phyloP scores from a whole-genome alignment of 2,113 vertebrate genomes.

The Solea solea region DNA sequence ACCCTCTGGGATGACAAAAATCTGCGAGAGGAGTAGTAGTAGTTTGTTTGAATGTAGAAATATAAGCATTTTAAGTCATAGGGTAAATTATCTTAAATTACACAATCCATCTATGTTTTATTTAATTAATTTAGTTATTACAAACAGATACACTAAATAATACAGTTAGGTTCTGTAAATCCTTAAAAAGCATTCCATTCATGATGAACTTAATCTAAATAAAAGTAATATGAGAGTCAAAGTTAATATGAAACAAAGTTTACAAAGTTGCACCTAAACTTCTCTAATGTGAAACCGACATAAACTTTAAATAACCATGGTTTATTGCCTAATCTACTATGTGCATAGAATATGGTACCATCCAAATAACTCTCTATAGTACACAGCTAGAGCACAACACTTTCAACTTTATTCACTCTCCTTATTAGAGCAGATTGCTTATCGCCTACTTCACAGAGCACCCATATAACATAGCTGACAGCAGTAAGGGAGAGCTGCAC shows the following conservation, averaged over 20 bases:
- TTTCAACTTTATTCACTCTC: slow-evolving; percentile 68
- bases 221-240: not conserved
- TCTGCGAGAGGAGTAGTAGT: not conserved
- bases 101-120: not conserved
- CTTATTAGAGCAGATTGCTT: slow-evolving; percentile 76
- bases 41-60: slow-evolving; percentile 1
- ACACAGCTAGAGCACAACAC: slow-evolving; percentile 50
- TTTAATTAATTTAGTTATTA: slow-evolving; percentile 6
- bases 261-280: slow-evolving; percentile 27
- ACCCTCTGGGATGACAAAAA: slow-evolving; percentile 22
- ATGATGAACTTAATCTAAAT: not conserved
- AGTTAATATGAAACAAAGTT: slow-evolving; percentile 1
- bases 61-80: not conserved
- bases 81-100: slow-evolving; percentile 1
- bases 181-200: not conserved
- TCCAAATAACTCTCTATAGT: slow-evolving; percentile 50
- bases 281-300: slow-evolving; percentile 19
- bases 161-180: not conserved
- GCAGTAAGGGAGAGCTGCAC: slow-evolving; percentile 67
- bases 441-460: slow-evolving; percentile 69
- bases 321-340: slow-evolving; percentile 29
- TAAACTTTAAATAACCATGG: slow-evolving; percentile 24
- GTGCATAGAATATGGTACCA: slow-evolving; percentile 15
- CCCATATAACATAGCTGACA: slow-evolving; percentile 72
- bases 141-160: not conserved